These are phyloP conservation scores for Porites evermanni DNA, from an alignment of 92 coral and sea anemone genomes.

Conservation along the genomic window DNA sequence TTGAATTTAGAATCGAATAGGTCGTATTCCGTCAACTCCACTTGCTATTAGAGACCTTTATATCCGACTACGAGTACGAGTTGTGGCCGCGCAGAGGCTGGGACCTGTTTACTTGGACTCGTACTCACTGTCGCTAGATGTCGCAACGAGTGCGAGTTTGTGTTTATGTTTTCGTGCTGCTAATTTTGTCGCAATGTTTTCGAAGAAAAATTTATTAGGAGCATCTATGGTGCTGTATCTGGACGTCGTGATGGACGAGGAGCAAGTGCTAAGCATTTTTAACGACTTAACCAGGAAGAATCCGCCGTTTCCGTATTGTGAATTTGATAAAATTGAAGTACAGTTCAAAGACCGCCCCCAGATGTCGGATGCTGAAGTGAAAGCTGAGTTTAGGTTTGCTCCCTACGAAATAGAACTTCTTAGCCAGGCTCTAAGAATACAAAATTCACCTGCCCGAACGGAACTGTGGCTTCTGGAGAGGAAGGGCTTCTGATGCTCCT, in stretches of 20 bases:
- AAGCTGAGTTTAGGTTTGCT: conserved; percentile 60
- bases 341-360: conserved; percentile 17
- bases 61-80: conserved; percentile 22
- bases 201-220: conserved; percentile 49
- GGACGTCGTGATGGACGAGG: conserved; percentile 53
- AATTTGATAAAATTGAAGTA: conserved; percentile 49
- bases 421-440: conserved; percentile 51
- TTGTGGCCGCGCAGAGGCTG: background rate
- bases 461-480: conserved; percentile 66
- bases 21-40: no score
- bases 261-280: conserved; percentile 34
- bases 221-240: conserved; percentile 34
- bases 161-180: background rate
- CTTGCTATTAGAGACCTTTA: conserved; percentile 47
- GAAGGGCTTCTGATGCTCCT: conserved; percentile 56
- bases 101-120: no score
- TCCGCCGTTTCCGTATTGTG: conserved; percentile 52
- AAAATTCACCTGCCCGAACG: conserved; percentile 59
- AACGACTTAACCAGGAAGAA: conserved; percentile 32
- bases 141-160: no score
- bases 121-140: no score
- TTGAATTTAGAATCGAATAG: no score
- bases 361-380: conserved; percentile 56
- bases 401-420: conserved; percentile 49
- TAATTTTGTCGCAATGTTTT: conserved; percentile 33